phyloP scores from a whole-genome alignment of 2,888 invertebrate species.

The Drosophila maculinotata region DNA sequence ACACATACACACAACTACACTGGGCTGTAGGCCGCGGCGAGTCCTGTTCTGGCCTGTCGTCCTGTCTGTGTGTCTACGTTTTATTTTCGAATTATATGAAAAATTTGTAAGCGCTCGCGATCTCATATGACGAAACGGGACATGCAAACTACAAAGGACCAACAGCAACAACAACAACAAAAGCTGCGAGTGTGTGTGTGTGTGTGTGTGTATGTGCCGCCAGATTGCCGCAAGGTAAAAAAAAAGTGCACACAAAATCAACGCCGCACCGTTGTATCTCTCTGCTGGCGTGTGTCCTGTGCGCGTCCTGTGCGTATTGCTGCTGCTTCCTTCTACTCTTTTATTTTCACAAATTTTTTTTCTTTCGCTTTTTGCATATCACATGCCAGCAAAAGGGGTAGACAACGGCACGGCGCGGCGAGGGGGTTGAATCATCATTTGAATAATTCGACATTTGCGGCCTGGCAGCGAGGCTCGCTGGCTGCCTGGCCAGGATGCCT shows the following conservation, averaged over 20 bases:
- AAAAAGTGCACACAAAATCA: constrained; percentile 75
- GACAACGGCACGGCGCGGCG: constrained; percentile 31
- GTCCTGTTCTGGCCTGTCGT: constrained; percentile 45
- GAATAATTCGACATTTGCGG: constrained; percentile 79
- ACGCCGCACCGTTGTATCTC: constrained; percentile 61
- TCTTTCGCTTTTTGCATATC: constrained; percentile 65
- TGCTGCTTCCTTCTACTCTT: constrained; percentile 21
- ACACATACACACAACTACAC: not conserved
- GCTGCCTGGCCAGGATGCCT: constrained; percentile 13
- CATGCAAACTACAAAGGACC: constrained; percentile 78
- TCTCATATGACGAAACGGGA: constrained; percentile 81
- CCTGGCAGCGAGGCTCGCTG: constrained; percentile 50
- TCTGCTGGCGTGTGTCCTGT: constrained; percentile 62
- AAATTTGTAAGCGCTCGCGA: constrained; percentile 79
- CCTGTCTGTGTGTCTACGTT: constrained; percentile 33
- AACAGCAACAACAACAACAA: constrained; percentile 48
- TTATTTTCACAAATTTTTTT: constrained; percentile 11
- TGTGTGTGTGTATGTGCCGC: constrained; percentile 56
- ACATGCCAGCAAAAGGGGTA: constrained; percentile 57
- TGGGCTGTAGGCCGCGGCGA: constrained; percentile 32
- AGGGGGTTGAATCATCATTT: constrained; percentile 79
- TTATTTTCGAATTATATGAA: constrained; percentile 77
- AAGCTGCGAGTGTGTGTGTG: constrained; percentile 5
- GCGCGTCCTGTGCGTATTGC: constrained; percentile 57
- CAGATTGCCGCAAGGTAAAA: constrained; percentile 78